phyloP scores from a whole-genome alignment of 2,797 vertebrate genomes.

The Squalus acanthias region DNA sequence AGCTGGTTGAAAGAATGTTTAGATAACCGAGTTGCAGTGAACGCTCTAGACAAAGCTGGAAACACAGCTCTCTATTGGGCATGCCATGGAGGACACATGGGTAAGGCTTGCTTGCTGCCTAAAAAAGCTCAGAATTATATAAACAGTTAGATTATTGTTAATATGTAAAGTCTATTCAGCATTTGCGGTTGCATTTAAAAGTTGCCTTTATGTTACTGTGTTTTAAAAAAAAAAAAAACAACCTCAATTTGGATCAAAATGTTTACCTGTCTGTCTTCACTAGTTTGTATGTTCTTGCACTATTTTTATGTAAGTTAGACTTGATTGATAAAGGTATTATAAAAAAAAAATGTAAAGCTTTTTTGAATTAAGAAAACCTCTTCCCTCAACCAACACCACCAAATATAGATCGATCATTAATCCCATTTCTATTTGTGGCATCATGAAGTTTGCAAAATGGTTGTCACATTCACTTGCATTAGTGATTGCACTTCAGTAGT shows the following conservation, averaged over 20 bases:
- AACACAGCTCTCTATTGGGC: slow-evolving; percentile 95
- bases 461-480: neutral
- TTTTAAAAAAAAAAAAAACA: too few relatives aligned
- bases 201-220: neutral
- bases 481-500: too few relatives aligned
- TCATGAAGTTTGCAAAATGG: neutral
- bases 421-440: neutral
- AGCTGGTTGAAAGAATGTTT: slow-evolving; percentile 94
- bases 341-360: neutral
- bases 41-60: slow-evolving; percentile 93
- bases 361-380: neutral
- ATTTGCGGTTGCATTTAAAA: neutral
- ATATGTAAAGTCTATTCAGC: neutral
- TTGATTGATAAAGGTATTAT: neutral
- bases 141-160: neutral
- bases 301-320: slow-evolving; percentile 40
- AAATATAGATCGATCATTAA: neutral
- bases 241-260: neutral
- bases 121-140: neutral
- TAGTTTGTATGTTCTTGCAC: neutral
- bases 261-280: neutral
- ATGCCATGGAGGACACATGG: slow-evolving; percentile 92
- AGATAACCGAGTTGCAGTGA: slow-evolving; percentile 90
- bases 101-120: slow-evolving; percentile 52
- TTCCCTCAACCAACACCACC: neutral